Percentiles rank a stretch among this genome's conserved stretches.
Evolutionary conservation across 2,888 invertebrate species (phyloP).

Genomic region (Hemicrepidius hirtus): DNA sequence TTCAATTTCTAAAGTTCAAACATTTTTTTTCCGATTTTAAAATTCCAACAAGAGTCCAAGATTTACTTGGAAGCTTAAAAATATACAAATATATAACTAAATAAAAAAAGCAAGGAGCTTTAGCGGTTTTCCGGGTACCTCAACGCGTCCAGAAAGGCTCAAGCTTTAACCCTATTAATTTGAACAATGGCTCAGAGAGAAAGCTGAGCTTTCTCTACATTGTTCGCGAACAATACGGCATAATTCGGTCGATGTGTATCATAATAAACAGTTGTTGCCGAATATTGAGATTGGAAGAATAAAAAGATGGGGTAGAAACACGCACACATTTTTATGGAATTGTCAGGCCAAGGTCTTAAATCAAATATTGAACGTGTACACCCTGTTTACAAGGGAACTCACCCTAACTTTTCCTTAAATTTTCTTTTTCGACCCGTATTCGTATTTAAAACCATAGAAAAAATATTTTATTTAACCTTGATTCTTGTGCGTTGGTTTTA

Average conservation of each 20-base stretch:
- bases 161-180: slow-evolving; percentile 33
- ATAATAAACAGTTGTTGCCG: slow-evolving; percentile 43
- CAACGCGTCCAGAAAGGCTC: slow-evolving; percentile 23
- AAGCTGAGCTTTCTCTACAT: slow-evolving; percentile 35
- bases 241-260: slow-evolving; percentile 42
- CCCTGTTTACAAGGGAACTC: background rate
- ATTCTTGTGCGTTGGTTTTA: background rate
- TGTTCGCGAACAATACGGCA: slow-evolving; percentile 35
- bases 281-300: slow-evolving; percentile 37
- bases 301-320: slow-evolving; percentile 35
- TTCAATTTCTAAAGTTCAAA: too few species aligned
- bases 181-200: slow-evolving; percentile 29
- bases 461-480: background rate
- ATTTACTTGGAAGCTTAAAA: too few species aligned
- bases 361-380: slow-evolving; percentile 30
- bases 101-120: too few species aligned
- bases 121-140: slow-evolving; percentile 6
- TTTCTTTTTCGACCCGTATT: slow-evolving; percentile 4
- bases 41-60: too few species aligned
- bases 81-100: too few species aligned
- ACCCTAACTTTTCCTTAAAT: slow-evolving; percentile 2
- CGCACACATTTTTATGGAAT: slow-evolving; percentile 37
- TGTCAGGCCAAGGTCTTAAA: slow-evolving; percentile 38
- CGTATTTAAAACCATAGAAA: background rate
- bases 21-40: too few species aligned